Conservation (phyloP, 2,888 invertebrate species). For the Acleris sparsana region DNA sequence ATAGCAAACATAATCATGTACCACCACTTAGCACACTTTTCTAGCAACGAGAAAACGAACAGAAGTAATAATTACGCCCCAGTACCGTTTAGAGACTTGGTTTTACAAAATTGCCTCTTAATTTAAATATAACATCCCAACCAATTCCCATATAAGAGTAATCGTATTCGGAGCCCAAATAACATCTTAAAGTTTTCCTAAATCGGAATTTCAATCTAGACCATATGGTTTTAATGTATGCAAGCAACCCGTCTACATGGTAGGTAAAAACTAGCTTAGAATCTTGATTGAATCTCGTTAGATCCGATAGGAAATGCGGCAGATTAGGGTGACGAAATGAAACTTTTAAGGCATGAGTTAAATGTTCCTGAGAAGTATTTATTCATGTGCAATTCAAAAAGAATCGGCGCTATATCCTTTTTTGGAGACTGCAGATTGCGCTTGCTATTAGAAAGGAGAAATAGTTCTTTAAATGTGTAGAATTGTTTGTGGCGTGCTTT, state of each 20-base stretch:
- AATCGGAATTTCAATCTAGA: conserved; percentile 7
- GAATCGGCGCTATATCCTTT: conserved; percentile 10
- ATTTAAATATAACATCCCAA: not conserved
- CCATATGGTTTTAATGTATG: conserved; percentile 3
- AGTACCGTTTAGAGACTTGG: not conserved
- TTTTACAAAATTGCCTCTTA: not conserved
- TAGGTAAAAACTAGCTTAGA: conserved; percentile 5
- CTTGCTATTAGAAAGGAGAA: not conserved
- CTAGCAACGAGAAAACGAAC: too few relatives aligned
- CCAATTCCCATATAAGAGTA: not conserved
- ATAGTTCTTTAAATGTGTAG: not conserved
- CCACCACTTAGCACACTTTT: too few relatives aligned
- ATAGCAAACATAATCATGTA: too few relatives aligned
- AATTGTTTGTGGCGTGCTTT: not conserved
- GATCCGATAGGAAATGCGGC: conserved; percentile 18
- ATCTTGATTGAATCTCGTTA: conserved; percentile 22
- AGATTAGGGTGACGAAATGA: not conserved
- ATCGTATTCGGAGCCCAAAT: not conserved
- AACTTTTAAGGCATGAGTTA: conserved; percentile 7
- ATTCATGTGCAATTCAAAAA: conserved; percentile 19
- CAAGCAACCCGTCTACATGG: not conserved
- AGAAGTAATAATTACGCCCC: too few relatives aligned
- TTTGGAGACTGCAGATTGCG: not conserved
- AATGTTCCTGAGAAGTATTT: conserved; percentile 9
- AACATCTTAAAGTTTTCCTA: conserved; percentile 10